These are phyloP conservation scores for Propithecus coquereli DNA, from an alignment of 2,113 vertebrate genomes.

Conservation along the genomic window DNA sequence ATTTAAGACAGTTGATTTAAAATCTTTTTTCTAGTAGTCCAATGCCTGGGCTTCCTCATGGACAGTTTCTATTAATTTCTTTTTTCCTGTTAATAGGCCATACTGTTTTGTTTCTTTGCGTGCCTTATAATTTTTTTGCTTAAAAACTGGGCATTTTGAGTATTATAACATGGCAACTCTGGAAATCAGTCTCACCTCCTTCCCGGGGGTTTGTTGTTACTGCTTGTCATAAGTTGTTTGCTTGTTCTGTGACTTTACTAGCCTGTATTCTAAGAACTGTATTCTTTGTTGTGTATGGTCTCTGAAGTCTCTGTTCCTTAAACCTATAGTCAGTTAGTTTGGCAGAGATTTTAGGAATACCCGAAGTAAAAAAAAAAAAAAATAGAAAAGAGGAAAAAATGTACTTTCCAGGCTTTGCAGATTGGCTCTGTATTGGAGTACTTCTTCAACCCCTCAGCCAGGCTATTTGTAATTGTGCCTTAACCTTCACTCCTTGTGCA, in stretches of 20 bases:
- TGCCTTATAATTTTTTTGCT: neutral
- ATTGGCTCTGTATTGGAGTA: neutral
- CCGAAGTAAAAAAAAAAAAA: neutral
- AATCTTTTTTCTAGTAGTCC: neutral
- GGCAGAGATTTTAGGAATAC: neutral
- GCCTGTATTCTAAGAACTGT: neutral
- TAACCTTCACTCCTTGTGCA: neutral
- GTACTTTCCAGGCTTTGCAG: neutral
- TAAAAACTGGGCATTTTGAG: neutral
- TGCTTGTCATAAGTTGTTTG: neutral
- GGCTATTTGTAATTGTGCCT: neutral
- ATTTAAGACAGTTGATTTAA: neutral
- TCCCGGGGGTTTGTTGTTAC: neutral
- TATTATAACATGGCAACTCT: neutral
- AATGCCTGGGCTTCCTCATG: neutral
- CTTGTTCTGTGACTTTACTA: neutral
- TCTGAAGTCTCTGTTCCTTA: conserved; percentile 4
- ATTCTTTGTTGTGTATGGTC: neutral
- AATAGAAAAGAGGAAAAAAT: neutral
- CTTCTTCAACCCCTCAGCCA: neutral
- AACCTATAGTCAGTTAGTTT: neutral
- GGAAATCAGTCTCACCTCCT: neutral
- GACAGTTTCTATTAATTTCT: neutral
- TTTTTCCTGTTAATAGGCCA: neutral
- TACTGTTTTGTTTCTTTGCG: neutral